Evolutionary conservation across 2,797 vertebrate genomes (phyloP).

Genomic region (Todus mexicanus): DNA sequence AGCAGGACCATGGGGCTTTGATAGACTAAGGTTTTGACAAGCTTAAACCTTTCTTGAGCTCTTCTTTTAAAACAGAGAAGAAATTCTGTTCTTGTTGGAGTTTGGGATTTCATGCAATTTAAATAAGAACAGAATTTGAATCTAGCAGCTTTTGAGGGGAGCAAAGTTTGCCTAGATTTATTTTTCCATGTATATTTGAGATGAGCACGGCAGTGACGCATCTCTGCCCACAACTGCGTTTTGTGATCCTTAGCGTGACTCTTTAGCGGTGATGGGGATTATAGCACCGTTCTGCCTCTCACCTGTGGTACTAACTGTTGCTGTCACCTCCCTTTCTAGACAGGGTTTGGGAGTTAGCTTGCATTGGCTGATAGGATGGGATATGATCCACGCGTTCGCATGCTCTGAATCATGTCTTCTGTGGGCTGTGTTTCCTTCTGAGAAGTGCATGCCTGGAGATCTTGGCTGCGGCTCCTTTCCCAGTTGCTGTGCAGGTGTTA

Average conservation of each 20-base stretch:
- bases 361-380: no score
- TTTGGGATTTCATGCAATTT: not conserved
- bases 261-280: not conserved
- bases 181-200: not conserved
- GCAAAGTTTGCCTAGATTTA: not conserved
- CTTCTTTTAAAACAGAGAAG: not conserved
- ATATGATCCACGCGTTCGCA: no score
- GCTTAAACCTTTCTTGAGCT: not conserved
- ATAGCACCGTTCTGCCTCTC: not conserved
- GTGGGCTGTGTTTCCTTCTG: no score
- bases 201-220: not conserved
- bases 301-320: no score
- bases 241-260: not conserved
- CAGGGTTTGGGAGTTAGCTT: not conserved
- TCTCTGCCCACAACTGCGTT: fast-evolving
- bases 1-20: not conserved
- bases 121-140: not conserved
- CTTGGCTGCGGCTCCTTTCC: not conserved
- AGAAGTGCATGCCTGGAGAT: no score
- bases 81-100: not conserved
- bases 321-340: not conserved
- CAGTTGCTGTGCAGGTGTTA: not conserved
- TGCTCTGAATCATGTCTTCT: no score
- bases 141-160: not conserved
- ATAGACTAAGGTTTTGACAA: not conserved